These are phyloP conservation scores for Agrypnia vestita DNA, from an alignment of 1,140 invertebrate genomes.

Conservation along the genomic window DNA sequence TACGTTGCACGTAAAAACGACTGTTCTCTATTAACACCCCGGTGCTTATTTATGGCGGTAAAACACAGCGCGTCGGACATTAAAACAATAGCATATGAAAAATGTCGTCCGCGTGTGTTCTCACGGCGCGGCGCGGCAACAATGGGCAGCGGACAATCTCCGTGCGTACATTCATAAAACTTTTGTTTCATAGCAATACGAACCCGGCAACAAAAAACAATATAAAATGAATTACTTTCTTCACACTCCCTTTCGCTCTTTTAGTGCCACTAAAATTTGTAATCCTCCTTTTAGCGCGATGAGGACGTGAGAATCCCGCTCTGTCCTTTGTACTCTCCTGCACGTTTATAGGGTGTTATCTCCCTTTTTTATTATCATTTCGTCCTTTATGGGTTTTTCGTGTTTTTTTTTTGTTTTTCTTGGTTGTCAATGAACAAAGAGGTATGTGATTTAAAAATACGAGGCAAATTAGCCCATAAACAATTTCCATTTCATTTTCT, in stretches of 20 bases:
- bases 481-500: conserved; percentile 15
- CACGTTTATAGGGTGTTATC: conserved; percentile 43
- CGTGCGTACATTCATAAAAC: conserved; percentile 47
- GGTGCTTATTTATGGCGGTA: conserved; percentile 15
- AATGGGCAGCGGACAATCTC: conserved; percentile 16
- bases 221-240: conserved; percentile 61
- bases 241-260: conserved; percentile 56
- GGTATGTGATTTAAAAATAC: conserved; percentile 28
- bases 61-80: background rate
- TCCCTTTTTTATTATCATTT: conserved; percentile 48
- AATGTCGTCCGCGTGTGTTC: conserved; percentile 27
- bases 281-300: conserved; percentile 61
- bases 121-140: background rate
- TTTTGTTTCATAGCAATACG: conserved; percentile 53
- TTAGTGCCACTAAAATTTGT: conserved; percentile 61
- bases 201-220: conserved; percentile 56
- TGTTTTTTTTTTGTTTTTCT: conserved; percentile 39
- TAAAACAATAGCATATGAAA: conserved; percentile 36
- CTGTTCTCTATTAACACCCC: conserved; percentile 20
- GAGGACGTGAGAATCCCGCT: conserved; percentile 50
- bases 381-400: conserved; percentile 53
- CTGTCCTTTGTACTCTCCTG: conserved; percentile 26
- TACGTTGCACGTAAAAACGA: background rate
- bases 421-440: conserved; percentile 48
- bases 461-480: conserved; percentile 33